Percentiles rank a stretch among this genome's conserved stretches.
phyloP scores from a whole-genome alignment of 2,797 vertebrate genomes.

The Myotis planiceps region DNA sequence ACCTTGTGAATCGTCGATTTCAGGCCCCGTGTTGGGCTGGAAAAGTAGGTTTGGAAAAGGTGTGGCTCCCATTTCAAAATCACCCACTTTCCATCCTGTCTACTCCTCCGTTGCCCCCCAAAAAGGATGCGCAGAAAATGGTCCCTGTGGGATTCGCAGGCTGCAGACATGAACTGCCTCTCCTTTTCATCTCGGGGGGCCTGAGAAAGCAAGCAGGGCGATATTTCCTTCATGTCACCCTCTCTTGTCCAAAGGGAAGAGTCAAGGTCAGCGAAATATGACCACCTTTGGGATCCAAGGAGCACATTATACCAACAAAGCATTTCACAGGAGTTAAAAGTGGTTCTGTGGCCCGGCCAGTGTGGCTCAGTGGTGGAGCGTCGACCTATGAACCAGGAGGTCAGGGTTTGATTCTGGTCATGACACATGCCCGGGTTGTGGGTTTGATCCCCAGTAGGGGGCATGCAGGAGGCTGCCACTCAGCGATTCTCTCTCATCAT shows the following conservation, averaged over 20 bases:
- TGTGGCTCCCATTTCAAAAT: not conserved
- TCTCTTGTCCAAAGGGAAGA: not conserved
- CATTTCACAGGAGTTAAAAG: not conserved
- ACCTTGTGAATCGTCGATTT: not conserved
- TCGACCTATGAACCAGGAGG: no score
- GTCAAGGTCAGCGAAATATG: not conserved
- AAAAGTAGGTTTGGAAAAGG: not conserved
- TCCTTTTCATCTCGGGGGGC: not conserved
- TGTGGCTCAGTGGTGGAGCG: not conserved
- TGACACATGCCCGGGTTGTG: not conserved
- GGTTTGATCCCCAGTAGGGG: not conserved
- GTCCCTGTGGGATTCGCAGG: not conserved
- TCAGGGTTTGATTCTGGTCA: not conserved
- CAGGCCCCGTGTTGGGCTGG: not conserved
- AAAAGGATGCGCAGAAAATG: not conserved
- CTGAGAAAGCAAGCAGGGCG: not conserved
- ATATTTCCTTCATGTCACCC: not conserved
- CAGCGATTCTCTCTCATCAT: not conserved
- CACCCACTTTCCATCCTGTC: not conserved
- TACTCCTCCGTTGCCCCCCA: not conserved
- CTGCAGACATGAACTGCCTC: not conserved
- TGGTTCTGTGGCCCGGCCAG: not conserved
- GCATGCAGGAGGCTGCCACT: not conserved
- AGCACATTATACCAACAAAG: not conserved
- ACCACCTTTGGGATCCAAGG: slow-evolving; percentile 32